Conservation (phyloP, 2,888 invertebrate genomes). For the Hofmannophila pseudospretella region DNA sequence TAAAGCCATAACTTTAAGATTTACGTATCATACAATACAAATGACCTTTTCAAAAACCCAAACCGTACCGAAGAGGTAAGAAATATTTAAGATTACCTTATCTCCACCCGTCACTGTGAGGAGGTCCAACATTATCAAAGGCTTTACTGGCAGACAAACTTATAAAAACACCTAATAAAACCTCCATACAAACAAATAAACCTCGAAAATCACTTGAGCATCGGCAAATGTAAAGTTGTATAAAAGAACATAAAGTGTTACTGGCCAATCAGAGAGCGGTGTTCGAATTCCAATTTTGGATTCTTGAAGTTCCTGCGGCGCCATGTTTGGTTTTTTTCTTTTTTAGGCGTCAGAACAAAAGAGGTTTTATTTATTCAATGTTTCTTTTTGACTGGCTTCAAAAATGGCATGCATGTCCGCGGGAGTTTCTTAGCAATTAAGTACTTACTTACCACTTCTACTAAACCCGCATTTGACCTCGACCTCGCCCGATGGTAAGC, state of each 20-base stretch:
- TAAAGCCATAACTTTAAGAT: no score
- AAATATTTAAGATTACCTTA: slow-evolving; percentile 14
- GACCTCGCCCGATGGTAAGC: no score
- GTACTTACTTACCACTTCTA: no score
- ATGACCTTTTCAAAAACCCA: slow-evolving; percentile 10
- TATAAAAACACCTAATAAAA: slow-evolving; percentile 2
- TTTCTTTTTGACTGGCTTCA: no score
- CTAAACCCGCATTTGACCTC: no score
- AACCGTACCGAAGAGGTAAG: slow-evolving; percentile 7
- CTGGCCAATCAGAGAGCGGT: slow-evolving; percentile 26
- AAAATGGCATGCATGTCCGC: no score
- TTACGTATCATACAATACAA: no score
- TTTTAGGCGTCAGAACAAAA: background rate
- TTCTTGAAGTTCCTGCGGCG: slow-evolving; percentile 27
- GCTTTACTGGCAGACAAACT: slow-evolving; percentile 3
- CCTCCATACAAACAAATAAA: no score
- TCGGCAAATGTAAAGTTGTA: no score
- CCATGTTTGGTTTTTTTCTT: slow-evolving; percentile 24
- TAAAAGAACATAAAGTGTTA: slow-evolving; percentile 16
- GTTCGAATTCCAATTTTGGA: slow-evolving; percentile 25
- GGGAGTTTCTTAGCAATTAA: no score
- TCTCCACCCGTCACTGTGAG: slow-evolving; percentile 8
- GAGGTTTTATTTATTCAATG: background rate
- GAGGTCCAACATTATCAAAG: slow-evolving; percentile 11
- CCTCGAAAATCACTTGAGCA: no score